A percentile compares a stretch with the other conserved stretches of the same genome.
Evolutionary conservation across 2,888 invertebrate species (phyloP).

Genomic region (Acanthosoma haemorrhoidale): DNA sequence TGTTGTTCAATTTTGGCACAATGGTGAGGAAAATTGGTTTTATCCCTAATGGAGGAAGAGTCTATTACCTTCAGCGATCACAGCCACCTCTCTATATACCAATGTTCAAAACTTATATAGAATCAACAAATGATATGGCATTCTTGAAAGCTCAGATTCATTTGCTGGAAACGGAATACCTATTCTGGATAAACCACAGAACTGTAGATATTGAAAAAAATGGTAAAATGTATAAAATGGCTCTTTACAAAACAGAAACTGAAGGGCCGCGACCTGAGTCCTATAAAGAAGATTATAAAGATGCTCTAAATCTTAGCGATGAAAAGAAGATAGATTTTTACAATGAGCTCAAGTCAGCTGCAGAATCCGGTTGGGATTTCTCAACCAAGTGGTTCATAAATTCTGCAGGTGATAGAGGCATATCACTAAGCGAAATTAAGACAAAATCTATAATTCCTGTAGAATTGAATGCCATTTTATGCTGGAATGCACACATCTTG

Average conservation of each 20-base stretch:
- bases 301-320: slow-evolving; percentile 44
- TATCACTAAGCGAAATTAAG: slow-evolving; percentile 70
- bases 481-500: slow-evolving; percentile 74
- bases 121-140: slow-evolving; percentile 61
- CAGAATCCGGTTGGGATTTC: slow-evolving; percentile 96
- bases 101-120: slow-evolving; percentile 75
- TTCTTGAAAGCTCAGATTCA: slow-evolving; percentile 61
- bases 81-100: slow-evolving; percentile 74
- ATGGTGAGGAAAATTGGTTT: slow-evolving; percentile 73
- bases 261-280: slow-evolving; percentile 85
- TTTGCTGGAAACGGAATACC: slow-evolving; percentile 68
- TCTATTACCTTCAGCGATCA: slow-evolving; percentile 78
- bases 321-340: slow-evolving; percentile 54
- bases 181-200: slow-evolving; percentile 76
- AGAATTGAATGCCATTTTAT: slow-evolving; percentile 82
- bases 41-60: slow-evolving; percentile 86
- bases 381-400: slow-evolving; percentile 81
- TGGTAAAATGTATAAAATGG: slow-evolving; percentile 59
- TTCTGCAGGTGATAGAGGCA: slow-evolving; percentile 59
- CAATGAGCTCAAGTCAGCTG: slow-evolving; percentile 80
- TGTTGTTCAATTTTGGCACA: slow-evolving; percentile 78
- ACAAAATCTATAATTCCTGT: slow-evolving; percentile 77
- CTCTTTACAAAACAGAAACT: slow-evolving; percentile 67
- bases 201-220: slow-evolving; percentile 59
- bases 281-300: slow-evolving; percentile 57